A percentile compares a stretch with the other conserved stretches of the same genome.
phyloP scores from a whole-genome alignment of 1,140 invertebrate genomes.

The Neotoxoptera formosana region DNA sequence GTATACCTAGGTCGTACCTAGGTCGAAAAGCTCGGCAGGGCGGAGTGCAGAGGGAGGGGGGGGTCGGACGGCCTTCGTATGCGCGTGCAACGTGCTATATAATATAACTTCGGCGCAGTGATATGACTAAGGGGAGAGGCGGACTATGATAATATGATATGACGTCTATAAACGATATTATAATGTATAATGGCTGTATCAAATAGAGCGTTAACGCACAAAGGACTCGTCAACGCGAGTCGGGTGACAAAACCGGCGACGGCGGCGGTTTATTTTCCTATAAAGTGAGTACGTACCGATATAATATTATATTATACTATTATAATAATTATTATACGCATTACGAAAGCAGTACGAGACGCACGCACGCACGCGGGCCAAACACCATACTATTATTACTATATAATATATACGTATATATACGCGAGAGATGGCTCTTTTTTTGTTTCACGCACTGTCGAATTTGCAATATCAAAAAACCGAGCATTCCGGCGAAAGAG shows the following conservation, averaged over 20 bases:
- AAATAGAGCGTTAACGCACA: background rate
- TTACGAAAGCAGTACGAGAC: background rate
- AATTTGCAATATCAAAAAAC: constrained; percentile 48
- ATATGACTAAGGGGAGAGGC: background rate
- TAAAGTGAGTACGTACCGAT: background rate
- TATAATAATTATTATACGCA: background rate
- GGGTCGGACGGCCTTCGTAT: background rate
- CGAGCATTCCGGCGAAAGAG: constrained; percentile 20
- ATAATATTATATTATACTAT: background rate
- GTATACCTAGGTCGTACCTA: background rate
- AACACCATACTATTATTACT: background rate
- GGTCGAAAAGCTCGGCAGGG: background rate
- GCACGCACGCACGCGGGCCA: background rate
- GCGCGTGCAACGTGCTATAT: background rate
- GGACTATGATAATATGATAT: background rate
- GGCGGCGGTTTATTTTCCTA: constrained; percentile 9
- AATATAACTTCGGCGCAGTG: background rate
- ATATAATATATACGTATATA: too few relatives aligned
- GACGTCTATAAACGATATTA: constrained; percentile 23
- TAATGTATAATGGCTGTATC: background rate
- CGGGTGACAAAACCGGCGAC: background rate
- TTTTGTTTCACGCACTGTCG: constrained; percentile 21
- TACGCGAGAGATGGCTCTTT: background rate
- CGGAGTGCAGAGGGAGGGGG: background rate
- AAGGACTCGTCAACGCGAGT: constrained; percentile 2